Conservation (phyloP, 64 coral and sea anemone genomes). For the Stichodactyla mertensii region DNA sequence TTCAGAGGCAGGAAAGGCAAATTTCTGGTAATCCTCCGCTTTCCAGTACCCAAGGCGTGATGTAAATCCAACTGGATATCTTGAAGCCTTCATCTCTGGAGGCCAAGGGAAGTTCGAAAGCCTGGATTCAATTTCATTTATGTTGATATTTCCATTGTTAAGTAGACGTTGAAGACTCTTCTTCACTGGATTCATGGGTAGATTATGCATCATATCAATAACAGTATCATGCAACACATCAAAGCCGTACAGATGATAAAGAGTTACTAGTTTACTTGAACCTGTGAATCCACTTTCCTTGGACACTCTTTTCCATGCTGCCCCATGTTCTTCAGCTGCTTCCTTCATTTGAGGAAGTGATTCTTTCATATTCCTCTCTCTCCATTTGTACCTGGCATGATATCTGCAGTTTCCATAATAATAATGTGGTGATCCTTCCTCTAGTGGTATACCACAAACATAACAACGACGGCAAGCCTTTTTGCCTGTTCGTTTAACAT, state of each 20-base stretch:
- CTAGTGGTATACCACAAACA: conserved; percentile 24
- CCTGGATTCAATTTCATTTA: conserved; percentile 28
- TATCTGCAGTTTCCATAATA: conserved; percentile 42
- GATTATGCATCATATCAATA: conserved; percentile 57
- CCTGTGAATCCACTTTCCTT: conserved; percentile 48
- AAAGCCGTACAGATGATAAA: conserved; percentile 53
- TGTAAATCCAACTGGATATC: conserved; percentile 35
- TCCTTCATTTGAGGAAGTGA: conserved; percentile 31
- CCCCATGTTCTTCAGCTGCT: conserved; percentile 40
- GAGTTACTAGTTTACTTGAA: conserved; percentile 27
- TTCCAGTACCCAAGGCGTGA: conserved; percentile 39
- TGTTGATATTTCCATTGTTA: conserved; percentile 23
- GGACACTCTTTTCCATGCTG: conserved; percentile 26
- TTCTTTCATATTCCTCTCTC: conserved; percentile 30
- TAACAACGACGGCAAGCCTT: conserved; percentile 41
- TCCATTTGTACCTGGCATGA: conserved; percentile 35
- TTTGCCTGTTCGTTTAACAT: conserved; percentile 46
- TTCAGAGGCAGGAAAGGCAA: conserved; percentile 48
- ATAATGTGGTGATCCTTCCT: conserved; percentile 35
- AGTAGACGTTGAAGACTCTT: conserved; percentile 35
- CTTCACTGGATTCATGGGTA: conserved; percentile 48
- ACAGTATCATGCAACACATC: conserved; percentile 41
- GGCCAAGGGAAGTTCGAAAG: conserved; percentile 44
- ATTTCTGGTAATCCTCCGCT: conserved; percentile 45
- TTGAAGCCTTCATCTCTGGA: conserved; percentile 39